Percentiles rank a stretch among this genome's conserved stretches.
phyloP scores from a whole-genome alignment of 2,113 vertebrate species.

The Falco punctatus region DNA sequence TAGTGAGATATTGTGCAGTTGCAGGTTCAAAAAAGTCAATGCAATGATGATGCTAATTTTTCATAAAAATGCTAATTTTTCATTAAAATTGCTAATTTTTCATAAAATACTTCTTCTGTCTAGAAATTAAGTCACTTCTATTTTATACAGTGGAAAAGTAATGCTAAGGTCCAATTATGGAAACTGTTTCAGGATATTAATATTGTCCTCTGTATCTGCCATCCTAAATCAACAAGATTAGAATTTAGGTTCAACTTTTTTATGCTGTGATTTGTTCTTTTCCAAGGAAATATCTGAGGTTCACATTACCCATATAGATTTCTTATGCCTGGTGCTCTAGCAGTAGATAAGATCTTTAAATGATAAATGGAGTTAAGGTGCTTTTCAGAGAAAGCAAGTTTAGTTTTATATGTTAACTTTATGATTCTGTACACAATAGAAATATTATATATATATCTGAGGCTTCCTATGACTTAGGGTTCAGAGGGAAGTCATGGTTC shows the following conservation, averaged over 20 bases:
- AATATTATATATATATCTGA: neutral
- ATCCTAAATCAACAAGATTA: neutral
- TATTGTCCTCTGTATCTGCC: neutral
- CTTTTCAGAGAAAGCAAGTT: neutral
- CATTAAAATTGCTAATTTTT: neutral
- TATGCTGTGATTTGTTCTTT: neutral
- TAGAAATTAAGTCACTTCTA: neutral
- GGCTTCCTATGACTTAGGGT: neutral
- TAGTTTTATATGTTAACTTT: neutral
- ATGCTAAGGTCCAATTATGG: neutral
- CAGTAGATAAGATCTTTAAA: neutral
- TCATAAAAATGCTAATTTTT: no score
- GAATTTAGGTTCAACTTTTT: neutral
- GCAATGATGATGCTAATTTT: neutral
- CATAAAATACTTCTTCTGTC: neutral
- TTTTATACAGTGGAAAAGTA: neutral
- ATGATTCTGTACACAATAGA: neutral
- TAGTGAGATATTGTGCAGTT: neutral
- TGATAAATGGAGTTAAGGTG: neutral
- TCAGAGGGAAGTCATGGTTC: neutral
- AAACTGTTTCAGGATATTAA: neutral
- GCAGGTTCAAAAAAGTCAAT: neutral
- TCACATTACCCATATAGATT: neutral
- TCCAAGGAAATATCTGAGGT: neutral
- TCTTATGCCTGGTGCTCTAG: neutral